These are phyloP conservation scores for Eleutherodactylus coqui DNA, from an alignment of 2,797 vertebrate genomes.

Conservation along the genomic window DNA sequence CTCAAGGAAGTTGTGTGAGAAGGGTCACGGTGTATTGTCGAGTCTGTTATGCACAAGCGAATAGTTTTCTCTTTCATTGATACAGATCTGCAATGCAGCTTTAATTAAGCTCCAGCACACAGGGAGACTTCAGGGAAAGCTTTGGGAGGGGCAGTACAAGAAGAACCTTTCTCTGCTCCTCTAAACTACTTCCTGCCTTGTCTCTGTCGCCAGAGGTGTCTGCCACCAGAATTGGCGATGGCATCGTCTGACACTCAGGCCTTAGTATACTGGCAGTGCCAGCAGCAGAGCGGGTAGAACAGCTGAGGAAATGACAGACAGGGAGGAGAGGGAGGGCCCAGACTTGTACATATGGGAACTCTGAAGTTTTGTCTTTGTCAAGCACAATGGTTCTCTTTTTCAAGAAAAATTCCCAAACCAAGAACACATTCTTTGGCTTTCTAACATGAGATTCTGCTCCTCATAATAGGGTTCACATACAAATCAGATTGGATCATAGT, in stretches of 20 bases:
- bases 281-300: constrained; percentile 38
- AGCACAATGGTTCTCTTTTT: constrained; percentile 46
- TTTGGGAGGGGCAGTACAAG: constrained; percentile 47
- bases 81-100: constrained; percentile 58
- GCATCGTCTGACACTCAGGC: constrained; percentile 57
- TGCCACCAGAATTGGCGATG: constrained; percentile 55
- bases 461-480: neutral
- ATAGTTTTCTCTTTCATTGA: constrained; percentile 27
- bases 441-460: constrained; percentile 2
- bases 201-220: constrained; percentile 60
- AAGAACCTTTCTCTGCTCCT: constrained; percentile 40
- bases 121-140: constrained; percentile 35
- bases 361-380: constrained; percentile 29
- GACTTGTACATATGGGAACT: constrained; percentile 18
- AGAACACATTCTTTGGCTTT: constrained; percentile 41
- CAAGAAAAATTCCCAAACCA: constrained; percentile 17
- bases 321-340: constrained; percentile 32
- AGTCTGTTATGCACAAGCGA: neutral
- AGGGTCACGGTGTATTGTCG: neutral
- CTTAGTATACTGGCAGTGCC: constrained; percentile 47
- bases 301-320: constrained; percentile 54
- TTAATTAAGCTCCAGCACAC: constrained; percentile 50
- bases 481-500: neutral
- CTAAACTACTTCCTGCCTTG: constrained; percentile 52
- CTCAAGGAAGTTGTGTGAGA: constrained; percentile 27